Base-by-base conservation (phyloP, 2,113 vertebrate genomes). In the Benitochromis conjunctus region DNA sequence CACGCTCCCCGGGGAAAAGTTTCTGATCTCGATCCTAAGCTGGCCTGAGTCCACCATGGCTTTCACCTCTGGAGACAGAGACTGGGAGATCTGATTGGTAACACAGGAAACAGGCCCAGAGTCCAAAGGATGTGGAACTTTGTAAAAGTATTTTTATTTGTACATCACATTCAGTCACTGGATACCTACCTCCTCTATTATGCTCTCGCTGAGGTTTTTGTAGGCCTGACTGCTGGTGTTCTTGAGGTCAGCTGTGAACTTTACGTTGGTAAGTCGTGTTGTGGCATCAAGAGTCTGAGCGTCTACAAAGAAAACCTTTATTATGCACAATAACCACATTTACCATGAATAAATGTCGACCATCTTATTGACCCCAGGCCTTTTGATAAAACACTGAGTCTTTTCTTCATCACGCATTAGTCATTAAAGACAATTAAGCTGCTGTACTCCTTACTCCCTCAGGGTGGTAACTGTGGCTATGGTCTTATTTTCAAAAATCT, bases 191-290 rank as follows among this genome's bases (percentile, higher is more conserved):
- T 93, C 94, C 41, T 89, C 43, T n/a, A 77, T 51, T 89, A 98
- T 94, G 2, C 90, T 91, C 16, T 29, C 55, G 2, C 90, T 94
- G 81, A 98, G 96, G n/a, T 89, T 88, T 34, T 13, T 92, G 82
- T 96, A 96, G 38, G 96, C 95, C 84, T 89, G 64, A 86, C 96
- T 97, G 94, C 95, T 96, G 2, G 76, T 1, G 7, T 97, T 94
- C 43, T 64, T 69, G 60, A 97, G 93, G 41, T 93, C 91, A 1
- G 85, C 79, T 0, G 89, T 94, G 64, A 96, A 97, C 43, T 78
- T 6, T 71, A 97, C 2, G 2, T 96, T 97, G 21, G 91, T 95
- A 46, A 99, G 92, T 53, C 78, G 62, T 14, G 94, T 91, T 5
- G 79, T 91, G 19, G 95, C 97, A 0, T 81, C 86, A 38, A 98